These are phyloP conservation scores for Panthera uncia DNA, from an alignment of 2,113 vertebrate genomes.

Conservation along the genomic window DNA sequence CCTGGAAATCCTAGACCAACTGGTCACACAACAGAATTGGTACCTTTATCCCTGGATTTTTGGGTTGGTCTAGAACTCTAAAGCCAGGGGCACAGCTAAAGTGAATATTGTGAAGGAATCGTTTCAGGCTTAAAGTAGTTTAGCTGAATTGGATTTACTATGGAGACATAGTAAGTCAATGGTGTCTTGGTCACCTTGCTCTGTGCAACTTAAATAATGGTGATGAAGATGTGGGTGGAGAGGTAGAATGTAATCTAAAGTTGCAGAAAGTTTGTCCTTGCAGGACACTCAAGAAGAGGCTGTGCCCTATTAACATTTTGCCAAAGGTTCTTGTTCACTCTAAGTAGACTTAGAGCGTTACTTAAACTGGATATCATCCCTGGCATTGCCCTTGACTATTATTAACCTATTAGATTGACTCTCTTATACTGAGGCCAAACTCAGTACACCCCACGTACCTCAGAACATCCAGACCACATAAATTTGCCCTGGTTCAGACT, in stretches of 20 bases:
- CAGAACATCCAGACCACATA: neutral
- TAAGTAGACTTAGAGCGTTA: neutral
- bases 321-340: neutral
- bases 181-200: neutral
- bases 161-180: neutral
- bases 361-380: neutral
- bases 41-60: neutral
- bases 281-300: neutral
- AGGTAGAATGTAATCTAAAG: neutral
- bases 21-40: neutral
- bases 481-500: neutral
- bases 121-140: neutral
- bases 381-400: neutral
- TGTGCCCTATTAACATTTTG: neutral
- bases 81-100: neutral
- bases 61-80: neutral
- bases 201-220: neutral
- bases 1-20: neutral
- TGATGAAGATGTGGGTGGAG: neutral
- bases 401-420: neutral
- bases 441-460: neutral
- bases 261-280: neutral
- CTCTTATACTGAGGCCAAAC: neutral
- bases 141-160: neutral
- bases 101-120: neutral